These are phyloP conservation scores for Euproctis similis DNA, from an alignment of 2,888 invertebrate species.

Conservation along the genomic window DNA sequence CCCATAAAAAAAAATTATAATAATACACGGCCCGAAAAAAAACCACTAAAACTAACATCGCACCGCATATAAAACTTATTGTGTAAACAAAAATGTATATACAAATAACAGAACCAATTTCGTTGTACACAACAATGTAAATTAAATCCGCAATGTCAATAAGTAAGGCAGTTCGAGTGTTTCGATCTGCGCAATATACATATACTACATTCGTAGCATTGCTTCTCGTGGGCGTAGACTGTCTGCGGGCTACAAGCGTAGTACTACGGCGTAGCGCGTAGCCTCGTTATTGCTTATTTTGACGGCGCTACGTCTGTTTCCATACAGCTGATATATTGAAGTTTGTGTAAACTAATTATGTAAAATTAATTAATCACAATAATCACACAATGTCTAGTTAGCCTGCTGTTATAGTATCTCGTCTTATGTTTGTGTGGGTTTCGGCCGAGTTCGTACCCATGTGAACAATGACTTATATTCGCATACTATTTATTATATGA, in stretches of 20 bases:
- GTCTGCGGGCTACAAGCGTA: slow-evolving; percentile 28
- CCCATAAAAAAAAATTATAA: too few species aligned
- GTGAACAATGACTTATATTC: too few species aligned
- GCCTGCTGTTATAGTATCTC: too few species aligned
- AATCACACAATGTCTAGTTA: too few species aligned
- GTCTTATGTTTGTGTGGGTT: too few species aligned
- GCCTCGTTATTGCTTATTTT: slow-evolving; percentile 29
- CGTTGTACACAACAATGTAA: slow-evolving; percentile 1
- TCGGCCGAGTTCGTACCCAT: too few species aligned
- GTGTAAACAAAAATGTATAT: background rate
- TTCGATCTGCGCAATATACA: slow-evolving; percentile 4
- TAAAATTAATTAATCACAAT: too few species aligned
- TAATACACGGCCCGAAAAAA: too few species aligned
- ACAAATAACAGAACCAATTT: slow-evolving; percentile 1
- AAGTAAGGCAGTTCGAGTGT: slow-evolving; percentile 9
- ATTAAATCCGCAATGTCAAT: slow-evolving; percentile 8
- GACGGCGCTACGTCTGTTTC: slow-evolving; percentile 21
- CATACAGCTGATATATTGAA: slow-evolving; percentile 29
- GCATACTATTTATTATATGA: too few species aligned
- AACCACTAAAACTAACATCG: background rate
- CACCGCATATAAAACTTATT: background rate
- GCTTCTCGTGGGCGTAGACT: slow-evolving; percentile 45
- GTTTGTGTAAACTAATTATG: too few species aligned
- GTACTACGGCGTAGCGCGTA: slow-evolving; percentile 23
- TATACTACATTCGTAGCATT: slow-evolving; percentile 8